Evolutionary conservation across 2,888 invertebrate genomes (phyloP).

Genomic region (Cosmia pyralina): DNA sequence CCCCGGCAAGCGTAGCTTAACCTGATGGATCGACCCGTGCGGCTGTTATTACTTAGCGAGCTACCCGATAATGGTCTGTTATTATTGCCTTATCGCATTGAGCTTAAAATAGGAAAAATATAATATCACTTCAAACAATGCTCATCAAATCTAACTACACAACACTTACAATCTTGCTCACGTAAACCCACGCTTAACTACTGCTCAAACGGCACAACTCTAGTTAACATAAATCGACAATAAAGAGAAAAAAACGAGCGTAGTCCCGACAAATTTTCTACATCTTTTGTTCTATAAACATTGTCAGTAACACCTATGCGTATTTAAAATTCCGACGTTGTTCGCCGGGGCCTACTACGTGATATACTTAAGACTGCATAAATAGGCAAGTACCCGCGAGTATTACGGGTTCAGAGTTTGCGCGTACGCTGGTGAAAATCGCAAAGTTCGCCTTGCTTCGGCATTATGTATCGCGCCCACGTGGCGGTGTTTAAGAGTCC

Average conservation of each 20-base stretch:
- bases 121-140: slow-evolving; percentile 1
- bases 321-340: slow-evolving; percentile 86
- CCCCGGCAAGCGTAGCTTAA: too few relatives aligned
- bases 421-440: slow-evolving; percentile 70
- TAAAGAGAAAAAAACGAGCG: slow-evolving; percentile 73
- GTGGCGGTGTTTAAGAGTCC: slow-evolving; percentile 73
- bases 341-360: slow-evolving; percentile 84
- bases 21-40: too few relatives aligned
- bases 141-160: slow-evolving; percentile 48
- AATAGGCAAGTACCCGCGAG: slow-evolving; percentile 75
- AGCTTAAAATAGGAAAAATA: neutral
- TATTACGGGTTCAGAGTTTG: slow-evolving; percentile 75
- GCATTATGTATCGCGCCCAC: slow-evolving; percentile 62
- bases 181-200: slow-evolving; percentile 71
- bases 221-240: slow-evolving; percentile 81
- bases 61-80: too few relatives aligned
- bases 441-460: slow-evolving; percentile 59
- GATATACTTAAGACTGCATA: slow-evolving; percentile 86
- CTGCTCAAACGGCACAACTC: slow-evolving; percentile 54
- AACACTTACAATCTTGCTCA: slow-evolving; percentile 46
- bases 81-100: neutral
- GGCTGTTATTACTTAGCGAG: too few relatives aligned
- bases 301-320: slow-evolving; percentile 81
- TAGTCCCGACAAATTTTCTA: slow-evolving; percentile 68
- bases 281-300: slow-evolving; percentile 82